Evolutionary conservation across 2,888 invertebrate species (phyloP), one percentile per base, ranked within the genome.

Genomic region (Pollenia amentaria): DNA sequence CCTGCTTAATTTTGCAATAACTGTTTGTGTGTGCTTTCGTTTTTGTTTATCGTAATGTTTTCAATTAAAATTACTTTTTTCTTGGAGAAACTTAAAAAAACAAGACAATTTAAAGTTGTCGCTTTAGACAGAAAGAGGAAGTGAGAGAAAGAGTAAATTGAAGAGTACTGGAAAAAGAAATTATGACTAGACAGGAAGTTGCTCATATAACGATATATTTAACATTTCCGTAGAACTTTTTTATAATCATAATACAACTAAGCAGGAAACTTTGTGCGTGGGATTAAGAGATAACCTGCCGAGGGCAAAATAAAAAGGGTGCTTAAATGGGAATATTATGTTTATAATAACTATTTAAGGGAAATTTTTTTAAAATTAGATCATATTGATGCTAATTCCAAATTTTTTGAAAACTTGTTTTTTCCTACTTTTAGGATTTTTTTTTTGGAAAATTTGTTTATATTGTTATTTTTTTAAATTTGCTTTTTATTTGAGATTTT

Each of bases 121-220:
- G n/a, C 48, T 62, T 14, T 29, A 53, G 14, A 70, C 42, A 53
- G 29, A 29, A 29, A 9, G 2, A 12, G 14, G 3, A 16, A 53
- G 18, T 10, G 1, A 46, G 55, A n/a, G 18, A 18, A 55, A 14
- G 11, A 44, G n/a, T 40, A 46, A 14, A 12, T 38, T 48, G 29
- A 51, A 40, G 16, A 51, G 16, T 12, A 14, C 0, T 21, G 6
- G 16, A 67, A 18, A 14, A 51, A 29, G 4, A 29, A 42, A 51
- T 46, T 53, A 51, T 48, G 81, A 83, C 76, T 76, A 83, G 82
- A 83, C 76, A 14, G 76, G 62, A 76, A 44, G 46, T 62, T 83
- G 14, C 29, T 62, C 38, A n/a, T 55, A 53, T 18, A 38, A 12
- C 16, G 11, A 11, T 70, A 51, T n/a, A 8, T 10, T 11, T n/a